Conservation (phyloP, 2,113 vertebrate genomes). For the Pterocles gutturalis region DNA sequence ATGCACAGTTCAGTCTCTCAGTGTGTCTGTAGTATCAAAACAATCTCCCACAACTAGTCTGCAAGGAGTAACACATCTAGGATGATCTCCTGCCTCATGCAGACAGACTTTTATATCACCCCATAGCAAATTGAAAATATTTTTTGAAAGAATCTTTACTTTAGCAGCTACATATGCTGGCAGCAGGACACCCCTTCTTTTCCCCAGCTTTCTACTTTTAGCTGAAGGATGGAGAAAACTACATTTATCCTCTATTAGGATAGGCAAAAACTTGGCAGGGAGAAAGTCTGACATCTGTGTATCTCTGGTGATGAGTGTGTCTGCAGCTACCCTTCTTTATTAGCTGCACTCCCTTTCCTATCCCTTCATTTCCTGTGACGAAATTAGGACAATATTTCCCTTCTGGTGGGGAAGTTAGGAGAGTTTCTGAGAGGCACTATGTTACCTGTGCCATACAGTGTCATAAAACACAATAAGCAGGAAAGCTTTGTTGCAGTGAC, state of each 20-base stretch:
- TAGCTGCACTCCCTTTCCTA: not conserved
- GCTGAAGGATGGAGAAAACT: not conserved
- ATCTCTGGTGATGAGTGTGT: not conserved
- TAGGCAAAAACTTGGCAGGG: not conserved
- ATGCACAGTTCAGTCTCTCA: not conserved
- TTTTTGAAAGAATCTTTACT: not conserved
- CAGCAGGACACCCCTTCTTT: not conserved
- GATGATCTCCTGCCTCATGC: not conserved
- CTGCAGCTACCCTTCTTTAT: not conserved
- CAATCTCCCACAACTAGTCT: not conserved
- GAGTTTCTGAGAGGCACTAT: not conserved
- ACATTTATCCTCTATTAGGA: not conserved
- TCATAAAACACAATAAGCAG: not conserved
- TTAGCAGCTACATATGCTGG: not conserved
- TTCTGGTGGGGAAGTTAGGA: not conserved
- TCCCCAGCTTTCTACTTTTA: not conserved
- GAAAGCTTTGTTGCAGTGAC: fast-evolving
- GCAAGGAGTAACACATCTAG: not conserved
- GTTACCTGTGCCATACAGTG: fast-evolving
- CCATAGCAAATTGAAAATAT: not conserved
- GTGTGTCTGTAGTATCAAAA: not conserved
- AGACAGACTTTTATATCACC: not conserved
- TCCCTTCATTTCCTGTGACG: not conserved
- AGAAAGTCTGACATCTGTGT: not conserved
- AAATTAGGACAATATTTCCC: not conserved